Conservation (phyloP, 2,888 invertebrate species). For the Apodemia duryi region DNA sequence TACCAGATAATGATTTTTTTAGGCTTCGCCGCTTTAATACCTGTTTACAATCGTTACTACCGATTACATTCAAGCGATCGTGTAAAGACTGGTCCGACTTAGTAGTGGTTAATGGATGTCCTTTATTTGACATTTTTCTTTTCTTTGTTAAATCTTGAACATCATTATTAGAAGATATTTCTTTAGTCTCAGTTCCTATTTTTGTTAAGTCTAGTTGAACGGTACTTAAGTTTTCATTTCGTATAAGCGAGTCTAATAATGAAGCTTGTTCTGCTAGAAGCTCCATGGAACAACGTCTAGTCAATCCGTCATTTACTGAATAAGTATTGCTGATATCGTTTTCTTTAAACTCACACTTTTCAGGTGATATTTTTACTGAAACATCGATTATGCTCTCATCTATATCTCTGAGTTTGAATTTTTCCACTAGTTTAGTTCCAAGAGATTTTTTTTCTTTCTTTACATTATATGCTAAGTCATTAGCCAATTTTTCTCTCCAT, state of each 20-base stretch:
- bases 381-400: slow-evolving; percentile 37
- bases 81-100: slow-evolving; percentile 72
- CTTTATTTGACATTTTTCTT: slow-evolving; percentile 30
- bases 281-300: slow-evolving; percentile 78
- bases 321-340: slow-evolving; percentile 2
- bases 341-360: slow-evolving; percentile 20
- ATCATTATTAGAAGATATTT: slow-evolving; percentile 33
- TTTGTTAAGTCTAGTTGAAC: slow-evolving; percentile 66
- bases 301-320: slow-evolving; percentile 44
- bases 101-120: slow-evolving; percentile 57
- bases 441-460: slow-evolving; percentile 82
- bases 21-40: slow-evolving; percentile 54
- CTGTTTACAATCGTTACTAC: slow-evolving; percentile 39
- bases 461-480: slow-evolving; percentile 73
- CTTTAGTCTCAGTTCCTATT: slow-evolving; percentile 47
- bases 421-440: slow-evolving; percentile 87
- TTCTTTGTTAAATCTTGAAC: slow-evolving; percentile 38
- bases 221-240: slow-evolving; percentile 73
- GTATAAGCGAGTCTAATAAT: slow-evolving; percentile 73
- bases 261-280: slow-evolving; percentile 77
- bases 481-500: slow-evolving; percentile 83
- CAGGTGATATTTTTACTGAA: slow-evolving; percentile 30
- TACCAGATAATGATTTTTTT: slow-evolving; percentile 66
- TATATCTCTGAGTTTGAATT: slow-evolving; percentile 83
- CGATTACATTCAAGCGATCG: slow-evolving; percentile 46